Conservation (phyloP, 2,113 vertebrate species). For the Anguilla japonica region DNA sequence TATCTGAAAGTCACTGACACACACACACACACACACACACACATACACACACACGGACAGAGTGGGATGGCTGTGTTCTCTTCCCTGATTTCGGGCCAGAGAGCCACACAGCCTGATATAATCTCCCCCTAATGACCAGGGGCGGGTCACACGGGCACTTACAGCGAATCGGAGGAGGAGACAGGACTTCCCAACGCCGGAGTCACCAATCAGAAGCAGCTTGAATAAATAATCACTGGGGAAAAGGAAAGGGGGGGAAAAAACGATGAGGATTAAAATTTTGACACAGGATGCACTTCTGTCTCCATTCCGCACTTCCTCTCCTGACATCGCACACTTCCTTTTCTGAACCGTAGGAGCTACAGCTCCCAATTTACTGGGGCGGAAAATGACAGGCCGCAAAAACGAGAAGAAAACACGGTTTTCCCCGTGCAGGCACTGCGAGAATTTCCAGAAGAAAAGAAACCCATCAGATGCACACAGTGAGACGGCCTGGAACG, state of each 20-base stretch:
- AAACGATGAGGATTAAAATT: not conserved
- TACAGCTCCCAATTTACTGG: not conserved
- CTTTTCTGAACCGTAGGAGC: not conserved
- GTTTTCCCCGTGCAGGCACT: not conserved
- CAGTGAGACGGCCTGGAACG: too few relatives aligned
- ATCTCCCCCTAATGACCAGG: not conserved
- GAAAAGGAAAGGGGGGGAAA: constrained; percentile 55
- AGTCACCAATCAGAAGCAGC: constrained; percentile 98
- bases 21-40: not conserved
- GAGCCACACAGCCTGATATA: not conserved
- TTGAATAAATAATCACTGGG: constrained; percentile 99
- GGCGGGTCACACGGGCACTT: constrained; percentile 64
- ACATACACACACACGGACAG: not conserved
- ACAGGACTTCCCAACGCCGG: constrained; percentile 98
- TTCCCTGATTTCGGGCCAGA: not conserved
- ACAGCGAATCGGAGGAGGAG: constrained; percentile 98
- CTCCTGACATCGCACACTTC: not conserved
- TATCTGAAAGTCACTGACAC: not conserved
- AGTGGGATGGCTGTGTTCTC: too few relatives aligned
- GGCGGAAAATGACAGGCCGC: not conserved
- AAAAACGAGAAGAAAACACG: not conserved
- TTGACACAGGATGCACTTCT: not conserved
- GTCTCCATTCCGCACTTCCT: not conserved
- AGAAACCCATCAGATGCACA: not conserved
- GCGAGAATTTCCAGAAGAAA: not conserved